Conservation (phyloP, 2,797 vertebrate genomes). For the Pseudochromis fuscus region DNA sequence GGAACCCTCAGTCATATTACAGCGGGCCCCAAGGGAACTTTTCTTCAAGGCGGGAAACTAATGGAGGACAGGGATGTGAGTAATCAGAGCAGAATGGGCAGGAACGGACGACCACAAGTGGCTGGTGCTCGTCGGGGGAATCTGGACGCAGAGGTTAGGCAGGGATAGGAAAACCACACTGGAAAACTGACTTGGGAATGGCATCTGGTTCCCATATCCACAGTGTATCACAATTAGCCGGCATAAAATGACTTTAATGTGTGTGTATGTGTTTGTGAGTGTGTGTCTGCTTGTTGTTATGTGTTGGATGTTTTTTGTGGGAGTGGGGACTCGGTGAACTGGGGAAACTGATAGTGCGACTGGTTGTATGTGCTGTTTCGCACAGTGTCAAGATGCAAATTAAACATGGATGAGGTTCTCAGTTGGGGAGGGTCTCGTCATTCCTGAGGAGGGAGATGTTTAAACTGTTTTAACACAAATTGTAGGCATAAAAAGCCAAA, state of each 20-base stretch:
- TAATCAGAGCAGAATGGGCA: constrained; percentile 85
- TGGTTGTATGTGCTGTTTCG: constrained; percentile 19
- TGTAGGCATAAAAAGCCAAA: constrained; percentile 45
- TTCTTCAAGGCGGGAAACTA: constrained; percentile 74
- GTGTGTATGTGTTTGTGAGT: constrained; percentile 49
- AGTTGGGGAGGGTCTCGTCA: constrained; percentile 1
- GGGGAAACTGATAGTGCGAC: constrained; percentile 36
- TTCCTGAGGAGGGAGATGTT: constrained; percentile 40
- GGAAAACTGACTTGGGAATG: constrained; percentile 85
- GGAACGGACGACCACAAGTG: constrained; percentile 82
- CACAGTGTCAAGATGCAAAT: constrained; percentile 15
- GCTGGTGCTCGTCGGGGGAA: constrained; percentile 80
- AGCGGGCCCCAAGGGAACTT: constrained; percentile 53
- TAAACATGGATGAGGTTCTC: constrained; percentile 20
- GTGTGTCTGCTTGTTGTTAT: constrained; percentile 57
- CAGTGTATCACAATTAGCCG: constrained; percentile 84
- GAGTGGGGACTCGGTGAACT: constrained; percentile 37
- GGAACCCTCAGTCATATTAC: constrained; percentile 74
- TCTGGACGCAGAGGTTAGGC: constrained; percentile 80
- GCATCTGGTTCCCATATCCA: constrained; percentile 86
- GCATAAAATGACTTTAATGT: constrained; percentile 80
- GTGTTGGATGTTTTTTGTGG: constrained; percentile 58
- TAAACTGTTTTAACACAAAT: constrained; percentile 51
- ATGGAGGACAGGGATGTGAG: constrained; percentile 82
- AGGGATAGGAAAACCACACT: constrained; percentile 84